Conservation (phyloP, 2,113 vertebrate species). For the Seriola rivoliana region DNA sequence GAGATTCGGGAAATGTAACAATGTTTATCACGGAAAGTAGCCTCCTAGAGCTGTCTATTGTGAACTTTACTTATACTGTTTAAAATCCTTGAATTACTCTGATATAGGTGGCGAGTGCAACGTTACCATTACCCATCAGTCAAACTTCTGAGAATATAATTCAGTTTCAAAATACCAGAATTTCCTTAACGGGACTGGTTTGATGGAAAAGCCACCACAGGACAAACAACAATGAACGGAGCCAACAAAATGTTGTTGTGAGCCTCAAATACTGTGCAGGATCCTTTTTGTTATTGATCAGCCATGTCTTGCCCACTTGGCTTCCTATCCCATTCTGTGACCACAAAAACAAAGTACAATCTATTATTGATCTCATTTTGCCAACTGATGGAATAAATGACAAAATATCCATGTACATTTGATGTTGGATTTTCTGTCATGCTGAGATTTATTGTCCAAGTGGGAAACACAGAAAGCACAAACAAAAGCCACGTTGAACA, state of each 20-base stretch:
- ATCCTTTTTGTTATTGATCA: slow-evolving; percentile 26
- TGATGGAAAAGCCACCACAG: neutral
- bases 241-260: slow-evolving; percentile 1
- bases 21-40: neutral
- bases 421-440: neutral
- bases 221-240: neutral
- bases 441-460: neutral
- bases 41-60: neutral
- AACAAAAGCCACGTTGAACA: neutral
- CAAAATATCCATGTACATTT: neutral
- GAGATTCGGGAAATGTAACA: neutral
- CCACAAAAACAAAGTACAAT: slow-evolving; percentile 9
- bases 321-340: neutral
- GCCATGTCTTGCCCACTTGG: neutral
- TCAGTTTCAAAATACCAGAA: neutral
- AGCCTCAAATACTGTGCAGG: neutral
- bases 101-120: no score
- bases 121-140: neutral
- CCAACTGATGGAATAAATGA: slow-evolving; percentile 8
- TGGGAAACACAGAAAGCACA: slow-evolving; percentile 1
- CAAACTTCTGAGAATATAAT: neutral
- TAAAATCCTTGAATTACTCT: neutral
- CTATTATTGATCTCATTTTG: neutral
- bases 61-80: neutral
- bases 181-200: neutral